Evolutionary conservation across 2,888 invertebrate genomes (phyloP), one percentile per base, ranked within the genome.

Genomic region (Diadromus collaris): DNA sequence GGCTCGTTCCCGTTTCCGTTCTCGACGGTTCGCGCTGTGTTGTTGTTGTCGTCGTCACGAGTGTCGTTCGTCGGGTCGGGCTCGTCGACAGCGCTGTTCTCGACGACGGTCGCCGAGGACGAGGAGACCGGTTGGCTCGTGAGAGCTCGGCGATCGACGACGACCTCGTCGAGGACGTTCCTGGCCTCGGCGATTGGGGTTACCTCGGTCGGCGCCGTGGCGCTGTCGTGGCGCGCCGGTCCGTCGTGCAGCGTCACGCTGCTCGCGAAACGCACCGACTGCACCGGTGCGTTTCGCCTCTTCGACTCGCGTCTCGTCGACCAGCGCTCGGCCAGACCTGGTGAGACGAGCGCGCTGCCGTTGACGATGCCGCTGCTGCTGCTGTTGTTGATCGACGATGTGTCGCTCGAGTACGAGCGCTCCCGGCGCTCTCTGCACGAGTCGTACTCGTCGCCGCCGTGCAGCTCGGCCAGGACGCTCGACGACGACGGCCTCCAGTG

Each of bases 41-140:
- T 92, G 83, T 92, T 92, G 24, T 92, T 92, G 72, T 93, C 91
- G 76, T 87, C 83, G 86, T 92, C 91, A 54, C 92, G 54, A 54
- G 77, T 64, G 61, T 84, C 82, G 78, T 83, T 82, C 34, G 73
- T 74, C 19, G 19, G 16, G 13, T 51, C 61, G 27, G 61, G n/a
- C n/a, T n/a, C n/a, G n/a, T n/a, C n/a, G n/a, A n/a, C n/a, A n/a
- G n/a, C n/a, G n/a, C n/a, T n/a, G n/a, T n/a, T n/a, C n/a, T n/a
- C n/a, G 41, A 81, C 81, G 54, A 38, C 72, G 77, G 7, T 16
- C 4, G 19, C 46, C 41, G 64, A 44, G n/a, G 44, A 61, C 76
- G 78, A n/a, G n/a, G n/a, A n/a, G n/a, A n/a, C n/a, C n/a, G n/a
- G n/a, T n/a, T n/a, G n/a, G n/a, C n/a, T n/a, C n/a, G n/a, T n/a